Percentiles rank a stretch among this genome's conserved stretches.
These are phyloP conservation scores for Yponomeuta sedellus DNA, from an alignment of 2,888 invertebrate species.

Conservation along the genomic window DNA sequence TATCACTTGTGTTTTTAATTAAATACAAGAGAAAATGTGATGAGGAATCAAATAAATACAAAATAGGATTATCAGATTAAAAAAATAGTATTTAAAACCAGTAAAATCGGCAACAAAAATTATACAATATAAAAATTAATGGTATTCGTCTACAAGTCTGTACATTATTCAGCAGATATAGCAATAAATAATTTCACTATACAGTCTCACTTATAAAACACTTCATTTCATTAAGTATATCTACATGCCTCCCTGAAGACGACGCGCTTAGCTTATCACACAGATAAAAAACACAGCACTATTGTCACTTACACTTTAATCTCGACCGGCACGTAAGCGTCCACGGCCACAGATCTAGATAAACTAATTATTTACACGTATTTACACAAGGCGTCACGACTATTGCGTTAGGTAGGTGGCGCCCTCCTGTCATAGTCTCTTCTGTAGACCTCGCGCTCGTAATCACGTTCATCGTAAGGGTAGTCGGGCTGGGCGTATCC, in stretches of 20 bases:
- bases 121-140: constrained; percentile 62
- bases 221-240: constrained; percentile 28
- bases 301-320: constrained; percentile 70
- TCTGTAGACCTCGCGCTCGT: constrained; percentile 75
- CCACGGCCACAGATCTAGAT: constrained; percentile 47
- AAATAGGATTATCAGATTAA: constrained; percentile 47
- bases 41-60: constrained; percentile 54
- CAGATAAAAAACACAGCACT: constrained; percentile 74
- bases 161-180: constrained; percentile 43
- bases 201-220: constrained; percentile 67
- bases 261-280: constrained; percentile 69
- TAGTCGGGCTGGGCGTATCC: constrained; percentile 66
- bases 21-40: constrained; percentile 41
- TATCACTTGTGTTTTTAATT: constrained; percentile 63
- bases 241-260: constrained; percentile 40
- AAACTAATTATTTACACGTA: constrained; percentile 16
- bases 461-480: constrained; percentile 71
- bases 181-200: constrained; percentile 69
- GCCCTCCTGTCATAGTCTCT: constrained; percentile 81
- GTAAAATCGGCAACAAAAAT: constrained; percentile 56
- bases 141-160: constrained; percentile 56
- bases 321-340: constrained; percentile 48
- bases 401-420: constrained; percentile 67
- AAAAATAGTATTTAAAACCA: constrained; percentile 43
- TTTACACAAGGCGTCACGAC: constrained; percentile 7